A percentile compares a stretch with the other conserved stretches of the same genome.
Conservation (phyloP, 1,140 invertebrate species). For the Acyrthosiphon pisum region DNA sequence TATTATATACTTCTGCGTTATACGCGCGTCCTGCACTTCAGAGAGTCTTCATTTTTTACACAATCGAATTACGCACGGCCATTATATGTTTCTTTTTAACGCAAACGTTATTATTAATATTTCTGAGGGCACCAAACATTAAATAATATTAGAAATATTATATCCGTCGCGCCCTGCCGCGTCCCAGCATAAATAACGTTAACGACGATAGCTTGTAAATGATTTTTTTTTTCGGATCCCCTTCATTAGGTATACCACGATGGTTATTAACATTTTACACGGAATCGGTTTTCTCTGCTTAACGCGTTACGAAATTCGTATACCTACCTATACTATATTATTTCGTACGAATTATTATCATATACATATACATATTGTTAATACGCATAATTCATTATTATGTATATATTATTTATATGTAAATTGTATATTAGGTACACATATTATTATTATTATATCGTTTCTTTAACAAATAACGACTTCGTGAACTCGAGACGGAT, state of each 20-base stretch:
- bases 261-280: not conserved
- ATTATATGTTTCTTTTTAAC: not conserved
- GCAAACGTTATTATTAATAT: not conserved
- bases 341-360: not conserved
- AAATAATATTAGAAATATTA: not conserved
- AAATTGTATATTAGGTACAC: not conserved
- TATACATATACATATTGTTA: not conserved
- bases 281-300: not conserved
- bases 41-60: not conserved
- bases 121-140: not conserved
- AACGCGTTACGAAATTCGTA: not conserved
- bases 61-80: not conserved
- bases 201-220: not conserved
- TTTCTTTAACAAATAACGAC: constrained; percentile 44
- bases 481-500: constrained; percentile 28
- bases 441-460: not conserved
- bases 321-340: too few relatives aligned
- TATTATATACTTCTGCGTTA: not conserved
- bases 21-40: not conserved
- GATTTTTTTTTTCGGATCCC: not conserved
- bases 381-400: not conserved
- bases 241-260: not conserved
- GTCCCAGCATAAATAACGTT: not conserved
- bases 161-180: not conserved
- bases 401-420: not conserved